Evolutionary conservation across 1,140 invertebrate species (phyloP), one percentile per base, ranked within the genome.

Genomic region (Listronotus bonariensis): DNA sequence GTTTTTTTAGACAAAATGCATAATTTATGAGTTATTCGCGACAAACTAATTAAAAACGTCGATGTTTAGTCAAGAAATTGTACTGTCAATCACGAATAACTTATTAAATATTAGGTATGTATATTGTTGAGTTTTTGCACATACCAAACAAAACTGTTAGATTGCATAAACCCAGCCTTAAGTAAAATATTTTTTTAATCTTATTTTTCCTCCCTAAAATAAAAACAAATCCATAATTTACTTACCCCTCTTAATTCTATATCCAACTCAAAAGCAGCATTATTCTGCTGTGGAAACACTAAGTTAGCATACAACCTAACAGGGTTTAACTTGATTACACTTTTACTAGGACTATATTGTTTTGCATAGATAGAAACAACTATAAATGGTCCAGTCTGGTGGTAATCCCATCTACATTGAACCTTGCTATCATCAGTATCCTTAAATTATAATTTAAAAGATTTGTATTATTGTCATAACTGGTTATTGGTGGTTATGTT

Each of bases 321-420:
- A 18, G 92, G 90, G 80, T 95, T 98, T 0, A 94, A 79, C 81
- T 94, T 88, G 9, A 99, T 82, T 42, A 69, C 79, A 42, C 91
- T 93, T 54, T 84, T 77, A 31, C 83, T 82, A 36, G 94, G 93
- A 72, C 95, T 84, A 77, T 96, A 93, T 61, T 92, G 89, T 79
- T 98, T 98, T 1, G 92, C 91, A 82, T 93, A 98, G 52, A 98
- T 85, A 45, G 93, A 90, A 20, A 97, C 85, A 66, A 92, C 88
- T 0, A 97, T 89, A 80, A 87, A 82, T 4, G 84, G 85, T 9
- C 86, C 88, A 11, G 93, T 96, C 81, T 97, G 95, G 82, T 95
- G 92, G 90, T 93, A 98, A 78, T 98, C 96, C 81, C 92, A 89
- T 26, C 95, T 86, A 77, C 95, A 98, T 58, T 89, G 85, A 0